Percentiles rank a stretch among this genome's conserved stretches.
These are phyloP conservation scores for Capromys pilorides DNA, from an alignment of 2,797 vertebrate species.

Conservation along the genomic window DNA sequence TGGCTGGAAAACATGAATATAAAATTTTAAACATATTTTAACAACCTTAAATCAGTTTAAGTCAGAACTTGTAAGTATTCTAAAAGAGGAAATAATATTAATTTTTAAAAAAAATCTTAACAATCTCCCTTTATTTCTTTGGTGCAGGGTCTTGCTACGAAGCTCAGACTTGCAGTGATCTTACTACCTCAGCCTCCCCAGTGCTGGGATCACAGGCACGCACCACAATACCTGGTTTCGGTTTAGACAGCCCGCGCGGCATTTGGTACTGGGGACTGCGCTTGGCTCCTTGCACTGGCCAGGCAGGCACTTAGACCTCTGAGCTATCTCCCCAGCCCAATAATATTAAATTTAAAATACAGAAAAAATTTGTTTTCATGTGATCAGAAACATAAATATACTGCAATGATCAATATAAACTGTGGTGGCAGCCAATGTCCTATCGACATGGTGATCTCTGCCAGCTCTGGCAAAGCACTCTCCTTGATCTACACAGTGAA, in stretches of 20 bases:
- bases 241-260: no score
- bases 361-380: not conserved
- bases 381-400: not conserved
- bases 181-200: no score
- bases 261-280: no score
- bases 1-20: not conserved
- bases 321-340: no score
- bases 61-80: not conserved
- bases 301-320: no score
- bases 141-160: no score
- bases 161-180: no score
- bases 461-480: not conserved
- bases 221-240: no score
- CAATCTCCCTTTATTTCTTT: no score
- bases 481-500: rapidly evolving
- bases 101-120: not conserved
- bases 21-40: conserved; percentile 45
- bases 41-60: conserved; percentile 17
- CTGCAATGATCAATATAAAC: not conserved
- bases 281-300: no score
- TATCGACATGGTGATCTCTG: not conserved
- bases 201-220: no score
- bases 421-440: not conserved
- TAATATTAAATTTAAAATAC: not conserved
- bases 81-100: not conserved